Evolutionary conservation across 2,888 invertebrate genomes (phyloP).

Genomic region (Diaperis boleti): DNA sequence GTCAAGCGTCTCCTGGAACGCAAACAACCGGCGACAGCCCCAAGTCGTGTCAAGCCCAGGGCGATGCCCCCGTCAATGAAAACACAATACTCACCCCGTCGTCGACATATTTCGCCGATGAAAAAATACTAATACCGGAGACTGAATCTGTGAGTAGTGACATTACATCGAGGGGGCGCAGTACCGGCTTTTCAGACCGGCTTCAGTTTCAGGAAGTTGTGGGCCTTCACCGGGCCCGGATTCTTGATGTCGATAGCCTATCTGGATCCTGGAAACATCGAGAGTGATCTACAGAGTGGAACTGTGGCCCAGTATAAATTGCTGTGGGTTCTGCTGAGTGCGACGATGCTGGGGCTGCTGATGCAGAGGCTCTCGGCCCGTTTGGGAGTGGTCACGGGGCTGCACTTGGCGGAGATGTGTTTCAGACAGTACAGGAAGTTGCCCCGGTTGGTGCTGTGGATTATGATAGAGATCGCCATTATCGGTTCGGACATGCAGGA

Average conservation of each 20-base stretch:
- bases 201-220: conserved; percentile 88
- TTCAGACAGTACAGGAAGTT: conserved; percentile 80
- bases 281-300: conserved; percentile 90
- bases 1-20: too few species aligned
- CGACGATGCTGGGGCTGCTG: conserved; percentile 86
- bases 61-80: conserved; percentile 52
- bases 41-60: neutral
- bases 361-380: conserved; percentile 80
- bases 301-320: conserved; percentile 84
- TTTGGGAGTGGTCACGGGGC: conserved; percentile 86
- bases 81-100: conserved; percentile 58
- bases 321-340: conserved; percentile 86
- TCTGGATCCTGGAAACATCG: conserved; percentile 92
- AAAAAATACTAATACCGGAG: conserved; percentile 73
- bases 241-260: conserved; percentile 95
- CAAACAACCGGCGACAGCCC: too few species aligned
- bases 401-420: conserved; percentile 87
- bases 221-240: conserved; percentile 94
- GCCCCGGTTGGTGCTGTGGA: conserved; percentile 84
- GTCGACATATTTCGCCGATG: conserved; percentile 74
- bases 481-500: conserved; percentile 95
- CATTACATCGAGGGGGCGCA: neutral
- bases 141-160: conserved; percentile 58
- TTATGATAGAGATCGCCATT: conserved; percentile 93
- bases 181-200: conserved; percentile 50